These are phyloP conservation scores for Sebastes schlegelii DNA, from an alignment of 2,113 vertebrate genomes.

Conservation along the genomic window DNA sequence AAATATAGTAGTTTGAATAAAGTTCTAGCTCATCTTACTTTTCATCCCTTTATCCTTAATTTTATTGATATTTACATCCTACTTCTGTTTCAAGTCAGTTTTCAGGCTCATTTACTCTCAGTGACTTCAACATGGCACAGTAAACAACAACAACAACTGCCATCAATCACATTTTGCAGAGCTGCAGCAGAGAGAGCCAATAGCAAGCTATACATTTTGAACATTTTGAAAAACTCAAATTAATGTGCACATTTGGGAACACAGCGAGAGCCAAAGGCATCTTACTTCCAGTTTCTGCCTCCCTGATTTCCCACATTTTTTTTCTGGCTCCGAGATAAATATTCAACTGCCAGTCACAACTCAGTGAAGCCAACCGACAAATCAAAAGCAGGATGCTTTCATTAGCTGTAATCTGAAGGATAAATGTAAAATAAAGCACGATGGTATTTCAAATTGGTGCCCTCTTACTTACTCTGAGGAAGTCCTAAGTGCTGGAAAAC, in stretches of 20 bases:
- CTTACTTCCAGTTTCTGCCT: slow-evolving; percentile 53
- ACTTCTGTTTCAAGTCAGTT: neutral
- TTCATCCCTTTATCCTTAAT: neutral
- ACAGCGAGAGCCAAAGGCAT: slow-evolving; percentile 31
- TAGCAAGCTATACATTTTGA: slow-evolving; percentile 32
- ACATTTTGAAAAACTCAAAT: slow-evolving; percentile 43
- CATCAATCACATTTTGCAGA: slow-evolving; percentile 47
- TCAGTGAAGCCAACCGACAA: slow-evolving; percentile 46
- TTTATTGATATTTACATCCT: neutral
- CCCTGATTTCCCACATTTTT: slow-evolving; percentile 38
- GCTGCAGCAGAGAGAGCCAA: slow-evolving; percentile 27
- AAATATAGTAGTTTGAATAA: no score
- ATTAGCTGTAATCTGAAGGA: slow-evolving; percentile 45
- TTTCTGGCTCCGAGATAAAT: slow-evolving; percentile 51
- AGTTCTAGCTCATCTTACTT: neutral
- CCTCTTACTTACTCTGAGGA: slow-evolving; percentile 22
- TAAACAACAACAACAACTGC: slow-evolving; percentile 22
- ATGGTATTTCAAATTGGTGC: slow-evolving; percentile 12
- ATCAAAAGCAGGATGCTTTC: slow-evolving; percentile 39
- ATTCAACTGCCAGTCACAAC: slow-evolving; percentile 51
- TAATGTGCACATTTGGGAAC: slow-evolving; percentile 45
- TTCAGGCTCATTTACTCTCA: slow-evolving; percentile 21
- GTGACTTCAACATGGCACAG: slow-evolving; percentile 1
- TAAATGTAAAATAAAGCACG: slow-evolving; percentile 24
- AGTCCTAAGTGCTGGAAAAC: neutral